Evolutionary conservation across 1,140 invertebrate species (phyloP), one percentile per base, ranked within the genome.

Genomic region (Drosophila varians): DNA sequence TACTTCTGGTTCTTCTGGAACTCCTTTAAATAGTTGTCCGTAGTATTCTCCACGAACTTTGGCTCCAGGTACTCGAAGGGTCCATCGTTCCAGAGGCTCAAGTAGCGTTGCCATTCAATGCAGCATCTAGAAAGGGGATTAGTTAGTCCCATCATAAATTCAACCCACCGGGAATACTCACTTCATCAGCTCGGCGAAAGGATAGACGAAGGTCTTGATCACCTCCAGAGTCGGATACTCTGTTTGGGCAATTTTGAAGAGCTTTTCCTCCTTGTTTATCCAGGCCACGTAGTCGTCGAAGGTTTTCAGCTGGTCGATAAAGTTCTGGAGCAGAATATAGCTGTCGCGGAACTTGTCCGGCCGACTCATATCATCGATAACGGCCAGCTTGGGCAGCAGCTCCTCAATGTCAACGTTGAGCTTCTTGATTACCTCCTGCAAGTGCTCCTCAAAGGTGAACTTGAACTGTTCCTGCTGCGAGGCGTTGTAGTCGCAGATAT

Each of bases 31-130:
- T 94, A 95, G 64, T 95, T 93, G 12, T 95, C 94, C 2, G 96
- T 94, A 64, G 94, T 94, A 42, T 92, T 89, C 91, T 97, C 96
- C 49, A 97, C 95, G 71, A 93, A 92, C 31, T 93, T 92, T 6
- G 95, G 94, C 86, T 96, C 93, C 40, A 98, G 92, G 79, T 96
- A 95, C 88, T 96, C 94, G 92, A 98, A 98, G 2, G 95, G 94
- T n/a, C 97, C 97, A 91, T 98, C 96, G 93, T 98, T 94, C 96
- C 97, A 98, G 43, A 96, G 95, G 78, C 95, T 95, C 82, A 96
- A 94, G 65, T 95, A 95, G 56, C 95, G 94, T 90, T 95, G 94
- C 96, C 97, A 98, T 80, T 94, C 94, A 68, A 94, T 91, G 14
- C 94, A 94, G 14, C 92, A 86, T 66, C 93, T 86, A 6, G 89